A percentile compares a stretch with the other conserved stretches of the same genome.
phyloP scores from a whole-genome alignment of 2,797 vertebrate species.

The Anableps anableps region DNA sequence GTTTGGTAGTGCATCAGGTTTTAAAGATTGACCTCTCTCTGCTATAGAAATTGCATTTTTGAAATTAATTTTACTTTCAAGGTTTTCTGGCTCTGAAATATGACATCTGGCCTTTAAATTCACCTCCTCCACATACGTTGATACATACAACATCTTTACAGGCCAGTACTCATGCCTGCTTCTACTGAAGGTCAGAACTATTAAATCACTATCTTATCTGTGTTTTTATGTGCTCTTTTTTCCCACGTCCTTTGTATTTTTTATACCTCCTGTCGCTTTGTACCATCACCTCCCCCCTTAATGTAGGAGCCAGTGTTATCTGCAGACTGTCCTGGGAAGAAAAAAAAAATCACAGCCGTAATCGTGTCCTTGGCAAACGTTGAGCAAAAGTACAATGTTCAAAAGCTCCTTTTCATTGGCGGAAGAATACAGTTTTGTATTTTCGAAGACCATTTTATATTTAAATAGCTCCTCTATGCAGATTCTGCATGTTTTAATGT shows the following conservation, averaged over 20 bases:
- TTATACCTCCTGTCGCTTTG: conserved; percentile 64
- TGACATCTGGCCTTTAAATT: conserved; percentile 27
- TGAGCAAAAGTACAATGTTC: conserved; percentile 23
- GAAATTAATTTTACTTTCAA: conserved; percentile 1
- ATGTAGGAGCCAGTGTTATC: conserved; percentile 59
- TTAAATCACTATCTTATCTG: conserved; percentile 73
- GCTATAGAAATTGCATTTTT: not conserved
- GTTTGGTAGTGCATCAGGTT: not conserved
- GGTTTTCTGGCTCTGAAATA: not conserved
- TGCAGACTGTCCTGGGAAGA: conserved; percentile 51
- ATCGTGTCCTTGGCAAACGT: conserved; percentile 53
- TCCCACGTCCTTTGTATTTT: conserved; percentile 70
- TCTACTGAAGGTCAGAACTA: conserved; percentile 73
- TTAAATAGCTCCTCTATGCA: not conserved
- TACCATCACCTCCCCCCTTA: conserved; percentile 53
- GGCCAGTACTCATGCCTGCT: conserved; percentile 37
- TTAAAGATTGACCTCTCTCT: not conserved
- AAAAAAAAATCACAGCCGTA: conserved; percentile 33
- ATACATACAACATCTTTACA: conserved; percentile 23
- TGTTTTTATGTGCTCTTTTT: conserved; percentile 70
- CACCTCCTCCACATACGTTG: conserved; percentile 44
- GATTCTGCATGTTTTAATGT: conserved; percentile 20
- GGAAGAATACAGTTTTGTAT: conserved; percentile 18
- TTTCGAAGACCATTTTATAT: conserved; percentile 14
- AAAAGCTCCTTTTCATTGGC: conserved; percentile 29